A percentile compares a stretch with the other conserved stretches of the same genome.
Evolutionary conservation across 2,113 vertebrate genomes (phyloP).

Genomic region (Alethe diademata): DNA sequence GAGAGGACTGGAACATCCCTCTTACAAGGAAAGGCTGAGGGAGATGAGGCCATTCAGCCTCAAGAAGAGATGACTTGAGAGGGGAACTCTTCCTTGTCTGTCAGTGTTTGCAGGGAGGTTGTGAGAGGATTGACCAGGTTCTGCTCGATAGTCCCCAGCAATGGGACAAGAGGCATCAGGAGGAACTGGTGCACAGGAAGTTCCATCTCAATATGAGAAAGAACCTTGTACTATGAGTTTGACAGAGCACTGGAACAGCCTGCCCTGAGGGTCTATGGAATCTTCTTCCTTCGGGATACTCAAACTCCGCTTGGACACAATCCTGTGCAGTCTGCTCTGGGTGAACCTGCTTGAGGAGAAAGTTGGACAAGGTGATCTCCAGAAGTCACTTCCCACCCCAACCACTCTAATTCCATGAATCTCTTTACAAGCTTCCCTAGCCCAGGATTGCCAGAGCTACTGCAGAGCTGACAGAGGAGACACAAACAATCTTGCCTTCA

Average conservation of each 20-base stretch:
- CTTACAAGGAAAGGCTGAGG: neutral
- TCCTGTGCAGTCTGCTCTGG: neutral
- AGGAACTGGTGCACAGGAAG: neutral
- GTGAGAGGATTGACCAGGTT: neutral
- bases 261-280: neutral
- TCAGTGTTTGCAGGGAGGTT: neutral
- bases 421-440: neutral
- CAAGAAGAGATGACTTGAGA: neutral
- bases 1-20: neutral
- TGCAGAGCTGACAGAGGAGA: neutral
- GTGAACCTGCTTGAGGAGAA: neutral
- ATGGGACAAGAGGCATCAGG: neutral
- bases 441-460: neutral
- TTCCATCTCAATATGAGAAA: neutral
- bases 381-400: neutral
- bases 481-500: rapidly evolving
- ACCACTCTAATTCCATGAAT: neutral
- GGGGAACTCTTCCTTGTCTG: neutral
- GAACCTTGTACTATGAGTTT: neutral
- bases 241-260: neutral
- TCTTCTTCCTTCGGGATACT: neutral
- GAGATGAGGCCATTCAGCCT: neutral
- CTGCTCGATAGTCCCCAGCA: neutral
- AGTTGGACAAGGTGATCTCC: neutral
- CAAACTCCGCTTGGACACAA: neutral